These are phyloP conservation scores for Spermophilus dauricus DNA, from an alignment of 2,113 vertebrate genomes.

Conservation along the genomic window DNA sequence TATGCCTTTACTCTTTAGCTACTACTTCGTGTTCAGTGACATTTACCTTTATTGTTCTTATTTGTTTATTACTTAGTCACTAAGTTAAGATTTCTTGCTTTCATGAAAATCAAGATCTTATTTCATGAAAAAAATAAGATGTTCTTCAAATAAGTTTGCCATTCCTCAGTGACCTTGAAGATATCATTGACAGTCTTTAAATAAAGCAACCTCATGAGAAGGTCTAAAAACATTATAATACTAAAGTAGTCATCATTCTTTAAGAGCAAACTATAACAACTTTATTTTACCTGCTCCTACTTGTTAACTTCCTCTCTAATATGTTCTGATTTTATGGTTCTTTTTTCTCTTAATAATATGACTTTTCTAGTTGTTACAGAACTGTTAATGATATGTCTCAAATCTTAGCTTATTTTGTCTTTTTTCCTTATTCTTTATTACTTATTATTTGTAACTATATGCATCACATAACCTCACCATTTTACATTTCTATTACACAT, in stretches of 20 bases:
- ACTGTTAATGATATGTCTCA: neutral
- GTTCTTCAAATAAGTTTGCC: neutral
- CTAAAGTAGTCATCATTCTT: neutral
- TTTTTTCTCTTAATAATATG: neutral
- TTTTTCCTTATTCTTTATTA: neutral
- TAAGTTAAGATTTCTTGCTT: neutral
- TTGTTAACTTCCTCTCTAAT: neutral
- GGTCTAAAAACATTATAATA: neutral
- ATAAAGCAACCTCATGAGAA: neutral
- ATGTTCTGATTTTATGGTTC: neutral
- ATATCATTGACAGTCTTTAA: neutral
- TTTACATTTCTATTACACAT: neutral
- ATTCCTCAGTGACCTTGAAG: neutral
- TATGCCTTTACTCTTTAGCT: neutral
- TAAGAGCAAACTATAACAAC: neutral
- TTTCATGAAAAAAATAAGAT: neutral
- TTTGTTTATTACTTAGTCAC: neutral
- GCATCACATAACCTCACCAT: neutral
- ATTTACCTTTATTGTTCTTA: neutral
- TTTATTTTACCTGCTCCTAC: neutral
- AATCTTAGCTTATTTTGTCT: neutral
- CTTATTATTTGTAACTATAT: neutral
- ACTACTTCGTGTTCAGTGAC: neutral
- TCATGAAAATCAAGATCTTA: neutral
- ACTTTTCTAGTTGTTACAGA: neutral